phyloP scores from a whole-genome alignment of 2,888 invertebrate genomes.

The Cheilosia grossa region DNA sequence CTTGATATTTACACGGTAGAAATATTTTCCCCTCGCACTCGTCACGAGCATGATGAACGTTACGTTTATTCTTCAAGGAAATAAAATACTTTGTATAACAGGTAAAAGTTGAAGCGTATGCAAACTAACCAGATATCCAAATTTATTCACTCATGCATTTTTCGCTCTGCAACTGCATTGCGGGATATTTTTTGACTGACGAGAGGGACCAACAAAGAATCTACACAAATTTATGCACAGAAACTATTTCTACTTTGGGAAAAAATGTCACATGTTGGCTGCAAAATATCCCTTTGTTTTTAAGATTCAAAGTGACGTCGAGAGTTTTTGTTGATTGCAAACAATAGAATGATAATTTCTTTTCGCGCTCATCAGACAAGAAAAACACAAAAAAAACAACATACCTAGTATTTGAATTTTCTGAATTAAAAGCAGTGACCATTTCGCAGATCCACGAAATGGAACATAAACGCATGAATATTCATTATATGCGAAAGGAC shows the following conservation, averaged over 20 bases:
- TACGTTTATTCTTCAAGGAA: constrained; percentile 3
- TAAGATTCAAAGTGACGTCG: constrained; percentile 41
- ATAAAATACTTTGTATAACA: constrained; percentile 28
- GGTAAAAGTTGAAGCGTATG: constrained; percentile 35
- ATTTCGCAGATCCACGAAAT: constrained; percentile 56
- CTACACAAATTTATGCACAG: constrained; percentile 40
- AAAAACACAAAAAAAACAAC: constrained; percentile 6
- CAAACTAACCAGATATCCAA: constrained; percentile 29
- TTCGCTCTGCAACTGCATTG: constrained; percentile 42
- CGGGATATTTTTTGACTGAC: constrained; percentile 43
- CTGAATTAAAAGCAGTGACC: constrained; percentile 51
- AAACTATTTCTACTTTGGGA: constrained; percentile 29
- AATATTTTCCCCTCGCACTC: neutral
- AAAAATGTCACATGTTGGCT: constrained; percentile 53
- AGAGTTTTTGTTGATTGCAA: constrained; percentile 47
- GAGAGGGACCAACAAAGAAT: constrained; percentile 24
- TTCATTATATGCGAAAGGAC: constrained; percentile 57
- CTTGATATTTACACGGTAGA: constrained; percentile 5
- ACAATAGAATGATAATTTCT: constrained; percentile 59
- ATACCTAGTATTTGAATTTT: constrained; percentile 22
- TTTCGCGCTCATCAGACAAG: constrained; percentile 54
- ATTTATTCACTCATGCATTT: constrained; percentile 48
- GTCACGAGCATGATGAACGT: neutral
- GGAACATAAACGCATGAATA: constrained; percentile 62
- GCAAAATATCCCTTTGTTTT: constrained; percentile 47